Evolutionary conservation across 2,113 vertebrate species (phyloP).

Genomic region (Lagopus muta): DNA sequence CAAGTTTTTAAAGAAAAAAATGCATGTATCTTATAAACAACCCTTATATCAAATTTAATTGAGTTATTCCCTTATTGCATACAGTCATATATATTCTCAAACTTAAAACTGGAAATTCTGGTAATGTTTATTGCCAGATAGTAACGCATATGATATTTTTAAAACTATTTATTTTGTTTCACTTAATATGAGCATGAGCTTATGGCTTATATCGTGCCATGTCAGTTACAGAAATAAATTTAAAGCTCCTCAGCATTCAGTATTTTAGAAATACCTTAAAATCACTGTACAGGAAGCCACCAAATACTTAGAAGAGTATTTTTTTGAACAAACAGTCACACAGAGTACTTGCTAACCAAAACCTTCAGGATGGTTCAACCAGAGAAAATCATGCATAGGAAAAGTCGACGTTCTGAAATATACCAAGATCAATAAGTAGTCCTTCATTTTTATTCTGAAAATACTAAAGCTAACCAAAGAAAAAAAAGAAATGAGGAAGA

Average conservation of each 20-base stretch:
- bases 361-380: background rate
- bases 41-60: background rate
- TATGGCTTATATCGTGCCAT: background rate
- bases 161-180: background rate
- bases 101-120: background rate
- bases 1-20: background rate
- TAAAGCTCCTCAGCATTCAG: constrained; percentile 10
- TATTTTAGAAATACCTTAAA: background rate
- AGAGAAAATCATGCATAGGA: background rate
- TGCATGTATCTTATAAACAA: background rate
- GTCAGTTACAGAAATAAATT: background rate
- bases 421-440: background rate
- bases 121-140: background rate
- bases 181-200: constrained; percentile 13
- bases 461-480: background rate
- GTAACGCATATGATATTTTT: background rate
- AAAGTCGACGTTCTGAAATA: background rate
- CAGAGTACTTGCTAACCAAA: background rate
- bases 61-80: background rate
- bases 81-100: background rate
- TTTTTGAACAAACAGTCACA: background rate
- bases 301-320: background rate
- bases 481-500: background rate
- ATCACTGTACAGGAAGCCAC: background rate
- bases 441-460: background rate